Conservation (phyloP, 2,888 invertebrate species). For the Xylota sylvarum region DNA sequence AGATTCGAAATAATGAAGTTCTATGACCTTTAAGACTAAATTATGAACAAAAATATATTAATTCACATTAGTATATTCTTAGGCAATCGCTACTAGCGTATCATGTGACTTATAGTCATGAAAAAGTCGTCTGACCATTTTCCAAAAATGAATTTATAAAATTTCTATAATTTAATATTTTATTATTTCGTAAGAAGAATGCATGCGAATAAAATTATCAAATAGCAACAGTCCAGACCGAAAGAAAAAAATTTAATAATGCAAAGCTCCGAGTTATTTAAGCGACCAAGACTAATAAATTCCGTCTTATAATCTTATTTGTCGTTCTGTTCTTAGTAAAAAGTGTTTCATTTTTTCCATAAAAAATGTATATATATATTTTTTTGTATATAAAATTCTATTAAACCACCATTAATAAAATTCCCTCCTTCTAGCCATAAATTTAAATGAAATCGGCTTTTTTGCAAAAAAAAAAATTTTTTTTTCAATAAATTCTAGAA, state of each 20-base stretch:
- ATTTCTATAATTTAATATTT: background rate
- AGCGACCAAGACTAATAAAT: conserved; percentile 5
- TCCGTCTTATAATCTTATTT: conserved; percentile 1
- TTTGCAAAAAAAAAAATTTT: background rate
- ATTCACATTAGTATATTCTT: background rate
- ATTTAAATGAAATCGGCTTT: conserved; percentile 4
- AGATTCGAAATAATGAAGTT: background rate
- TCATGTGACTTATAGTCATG: background rate
- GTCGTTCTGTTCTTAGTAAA: background rate
- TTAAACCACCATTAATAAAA: conserved; percentile 14
- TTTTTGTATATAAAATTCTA: conserved; percentile 12
- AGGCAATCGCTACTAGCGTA: background rate
- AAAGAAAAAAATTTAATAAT: background rate
- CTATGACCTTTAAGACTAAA: no score
- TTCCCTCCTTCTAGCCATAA: background rate
- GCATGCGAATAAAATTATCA: background rate
- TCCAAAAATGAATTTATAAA: background rate
- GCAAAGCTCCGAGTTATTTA: background rate
- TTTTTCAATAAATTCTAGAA: conserved; percentile 7
- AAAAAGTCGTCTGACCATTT: background rate
- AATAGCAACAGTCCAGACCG: conserved; percentile 1
- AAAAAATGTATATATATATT: background rate
- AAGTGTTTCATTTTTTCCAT: background rate
- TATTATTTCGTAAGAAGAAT: background rate
- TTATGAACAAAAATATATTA: no score